Evolutionary conservation across 2,113 vertebrate genomes (phyloP), one percentile per base, ranked within the genome.

Genomic region (Oryzias woworae): DNA sequence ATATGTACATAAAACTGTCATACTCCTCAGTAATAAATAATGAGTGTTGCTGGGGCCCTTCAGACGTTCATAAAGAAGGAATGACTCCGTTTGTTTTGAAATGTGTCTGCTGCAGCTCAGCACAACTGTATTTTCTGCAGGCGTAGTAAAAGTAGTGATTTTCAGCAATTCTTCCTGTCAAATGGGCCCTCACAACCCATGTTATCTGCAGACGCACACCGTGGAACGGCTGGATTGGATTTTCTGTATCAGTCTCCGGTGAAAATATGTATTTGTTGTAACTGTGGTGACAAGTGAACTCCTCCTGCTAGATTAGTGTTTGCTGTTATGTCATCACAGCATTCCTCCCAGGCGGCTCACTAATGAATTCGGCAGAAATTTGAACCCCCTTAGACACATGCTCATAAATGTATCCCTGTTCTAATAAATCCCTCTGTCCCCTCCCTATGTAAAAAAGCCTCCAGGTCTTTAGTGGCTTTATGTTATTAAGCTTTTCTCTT

Each of bases 281-380:
- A 73, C 68, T 81, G 76, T 28, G 71, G 69, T 78, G 71, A 80
- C 75, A 75, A 71, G 71, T 68, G 53, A 69, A 71, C 61, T 63
- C 71, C 69, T 80, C 43, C 16, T 62, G 66, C 57, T 61, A 69
- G 67, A 84, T 82, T 66, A 62, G 47, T 55, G 45, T 73, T 78
- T 81, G 73, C 66, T 83, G 79, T 80, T 77, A 75, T 79, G 77
- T 80, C 78, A 69, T 66, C 43, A 70, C 63, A 76, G 67, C 66
- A 63, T 81, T 85, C 59, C 73, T 77, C 70, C 12, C 3, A 51
- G 81, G 78, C 62, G 70, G 62, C 67, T 58, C 42, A 53, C 68
- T 86, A 85, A 86, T 87, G 78, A 84, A 85, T 75, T 80, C 64
- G 17, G 31, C 55, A 62, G 73, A 80, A 79, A 78, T 82, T 59